Evolutionary conservation across 2,888 invertebrate genomes (phyloP), one percentile per base, ranked within the genome.

Genomic region (Coleophora deauratella): DNA sequence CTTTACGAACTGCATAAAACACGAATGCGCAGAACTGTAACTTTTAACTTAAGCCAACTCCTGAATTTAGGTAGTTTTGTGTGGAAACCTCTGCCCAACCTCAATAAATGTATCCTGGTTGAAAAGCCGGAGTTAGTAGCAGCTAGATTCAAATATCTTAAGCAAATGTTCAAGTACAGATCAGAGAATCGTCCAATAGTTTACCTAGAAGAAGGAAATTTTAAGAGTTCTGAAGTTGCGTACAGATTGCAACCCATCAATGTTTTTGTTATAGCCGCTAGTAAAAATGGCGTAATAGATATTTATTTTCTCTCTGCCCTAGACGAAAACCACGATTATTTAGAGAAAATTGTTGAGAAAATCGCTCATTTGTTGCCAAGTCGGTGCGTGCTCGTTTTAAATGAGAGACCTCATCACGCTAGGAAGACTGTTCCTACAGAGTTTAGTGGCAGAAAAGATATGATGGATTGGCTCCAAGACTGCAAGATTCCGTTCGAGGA

Each of bases 71-170:
- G 21, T 12, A 58, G 59, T 0, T 62, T 45, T 32, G 32, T 43
- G 9, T 59, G 55, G 52, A 54, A 44, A 43, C 44, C 47, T 10
- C 28, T 62, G 9, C 47, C 49, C 3, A 42, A 45, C 7, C 44
- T 45, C 1, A 35, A 47, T n/a, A 54, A 44, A 37, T 46, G 37
- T 11, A 47, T 60, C 1, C 9, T 62, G 1, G 36, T 57, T 6
- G 63, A 63, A 43, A 44, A 55, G 1, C 46, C 52, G 0, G 42
- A 52, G 12, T 49, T 50, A 27, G 31, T 44, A 9, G 39, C 44
- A 3, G 35, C 15, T 3, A 54, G 54, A 28, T 51, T 56, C 11
- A 45, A 47, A 14, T 63, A 55, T 39, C 42, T 63, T 2, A 34
- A 50, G 1, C 37, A 46, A 38, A 52, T 62, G 21, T 43, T 39